Evolutionary conservation across 1,140 invertebrate species (phyloP).

Genomic region (Pygmarrhopalites habei): DNA sequence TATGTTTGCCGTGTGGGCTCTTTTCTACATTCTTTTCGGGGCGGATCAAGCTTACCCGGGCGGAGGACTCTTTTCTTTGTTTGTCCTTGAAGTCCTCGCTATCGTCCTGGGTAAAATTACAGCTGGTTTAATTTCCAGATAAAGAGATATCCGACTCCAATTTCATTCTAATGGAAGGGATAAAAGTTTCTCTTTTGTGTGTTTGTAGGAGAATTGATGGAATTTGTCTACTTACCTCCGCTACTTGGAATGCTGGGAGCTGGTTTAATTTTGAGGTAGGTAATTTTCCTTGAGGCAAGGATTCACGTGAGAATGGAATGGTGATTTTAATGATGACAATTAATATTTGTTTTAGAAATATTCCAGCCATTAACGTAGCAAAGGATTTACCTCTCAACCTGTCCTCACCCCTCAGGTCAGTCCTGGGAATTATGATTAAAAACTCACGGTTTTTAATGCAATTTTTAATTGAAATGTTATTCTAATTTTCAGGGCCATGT

Average conservation of each 20-base stretch:
- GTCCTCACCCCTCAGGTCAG: constrained; percentile 21
- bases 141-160: no score
- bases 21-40: constrained; percentile 27
- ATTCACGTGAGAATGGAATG: no score
- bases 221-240: constrained; percentile 25
- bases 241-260: constrained; percentile 29
- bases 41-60: constrained; percentile 15
- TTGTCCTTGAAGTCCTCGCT: constrained; percentile 10
- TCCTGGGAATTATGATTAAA: background rate
- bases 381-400: constrained; percentile 2
- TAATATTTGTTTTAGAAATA: no score
- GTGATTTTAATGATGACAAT: no score
- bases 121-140: no score
- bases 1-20: constrained; percentile 20
- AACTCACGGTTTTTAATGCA: background rate
- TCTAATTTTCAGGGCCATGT: constrained; percentile 28
- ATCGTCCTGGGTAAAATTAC: constrained; percentile 25
- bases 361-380: constrained; percentile 20
- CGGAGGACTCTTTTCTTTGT: constrained; percentile 22
- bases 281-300: no score
- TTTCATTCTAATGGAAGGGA: no score
- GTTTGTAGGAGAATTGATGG: constrained; percentile 26
- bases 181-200: no score
- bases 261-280: constrained; percentile 30
- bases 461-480: no score